Conservation (phyloP, 2,888 invertebrate genomes). For the Napeogenes sylphis region DNA sequence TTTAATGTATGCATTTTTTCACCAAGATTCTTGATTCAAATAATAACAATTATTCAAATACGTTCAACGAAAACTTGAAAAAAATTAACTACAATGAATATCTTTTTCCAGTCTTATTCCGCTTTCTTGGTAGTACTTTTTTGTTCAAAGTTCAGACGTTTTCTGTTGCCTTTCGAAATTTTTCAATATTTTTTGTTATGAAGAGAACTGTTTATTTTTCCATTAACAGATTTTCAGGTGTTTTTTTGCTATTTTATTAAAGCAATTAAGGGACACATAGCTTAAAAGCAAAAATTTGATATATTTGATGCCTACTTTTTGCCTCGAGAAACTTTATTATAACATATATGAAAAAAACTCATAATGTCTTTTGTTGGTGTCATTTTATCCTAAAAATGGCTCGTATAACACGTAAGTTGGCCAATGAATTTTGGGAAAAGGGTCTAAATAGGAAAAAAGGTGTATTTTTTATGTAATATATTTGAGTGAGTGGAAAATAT, state of each 20-base stretch:
- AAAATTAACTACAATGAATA: conserved; percentile 17
- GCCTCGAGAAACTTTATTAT: conserved; percentile 17
- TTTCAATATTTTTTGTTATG: not conserved
- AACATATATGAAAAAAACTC: conserved; percentile 19
- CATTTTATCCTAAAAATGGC: conserved; percentile 19
- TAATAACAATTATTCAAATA: conserved; percentile 12
- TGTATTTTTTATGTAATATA: conserved; percentile 7
- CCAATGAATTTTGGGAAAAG: conserved; percentile 14
- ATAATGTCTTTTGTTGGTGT: conserved; percentile 21
- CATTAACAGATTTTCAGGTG: too few species aligned
- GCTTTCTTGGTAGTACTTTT: conserved; percentile 12
- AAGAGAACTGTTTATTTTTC: too few species aligned
- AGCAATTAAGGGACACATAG: not conserved
- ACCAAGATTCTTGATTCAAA: too few species aligned
- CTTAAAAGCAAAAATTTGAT: not conserved
- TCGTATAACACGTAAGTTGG: conserved; percentile 12
- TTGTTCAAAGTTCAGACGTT: conserved; percentile 6
- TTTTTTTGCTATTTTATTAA: not conserved
- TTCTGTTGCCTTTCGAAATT: conserved; percentile 8
- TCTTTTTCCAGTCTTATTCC: conserved; percentile 17
- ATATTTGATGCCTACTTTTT: conserved; percentile 11
- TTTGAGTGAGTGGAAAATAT: conserved; percentile 1
- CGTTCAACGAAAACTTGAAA: conserved; percentile 8
- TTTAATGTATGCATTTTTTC: too few species aligned
- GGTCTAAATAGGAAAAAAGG: conserved; percentile 2